Conservation (phyloP, 1,140 invertebrate genomes). For the Drosophila lini region DNA sequence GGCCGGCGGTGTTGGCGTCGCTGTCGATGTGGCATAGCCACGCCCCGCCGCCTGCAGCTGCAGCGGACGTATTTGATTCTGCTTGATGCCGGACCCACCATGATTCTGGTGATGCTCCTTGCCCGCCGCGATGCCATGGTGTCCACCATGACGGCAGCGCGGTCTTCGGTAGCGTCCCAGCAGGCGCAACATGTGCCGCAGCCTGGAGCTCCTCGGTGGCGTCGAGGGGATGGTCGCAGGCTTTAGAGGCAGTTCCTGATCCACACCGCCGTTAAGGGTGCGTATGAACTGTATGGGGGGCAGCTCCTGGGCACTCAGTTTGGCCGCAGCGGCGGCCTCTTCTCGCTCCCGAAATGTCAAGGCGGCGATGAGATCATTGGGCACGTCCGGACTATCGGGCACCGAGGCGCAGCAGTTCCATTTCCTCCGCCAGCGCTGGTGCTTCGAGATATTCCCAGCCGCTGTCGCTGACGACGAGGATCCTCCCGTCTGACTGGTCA, state of each 20-base stretch:
- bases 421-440: conserved; percentile 84
- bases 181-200: conserved; percentile 79
- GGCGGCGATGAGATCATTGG: conserved; percentile 77
- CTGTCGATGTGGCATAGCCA: conserved; percentile 41
- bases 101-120: conserved; percentile 54
- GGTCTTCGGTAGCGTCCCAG: conserved; percentile 74
- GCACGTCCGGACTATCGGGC: conserved; percentile 86
- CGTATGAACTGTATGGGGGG: conserved; percentile 78
- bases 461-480: conserved; percentile 49
- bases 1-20: conserved; percentile 44
- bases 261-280: conserved; percentile 54
- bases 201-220: conserved; percentile 60
- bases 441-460: conserved; percentile 78
- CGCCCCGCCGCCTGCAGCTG: conserved; percentile 61
- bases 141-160: conserved; percentile 51
- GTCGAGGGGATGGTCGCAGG: conserved; percentile 20
- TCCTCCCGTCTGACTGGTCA: conserved; percentile 59
- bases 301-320: conserved; percentile 68
- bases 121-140: conserved; percentile 27
- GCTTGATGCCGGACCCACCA: conserved; percentile 60
- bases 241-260: conserved; percentile 48
- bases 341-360: conserved; percentile 62
- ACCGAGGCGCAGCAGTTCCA: conserved; percentile 86
- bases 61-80: conserved; percentile 82
- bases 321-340: conserved; percentile 42